Base-by-base conservation (phyloP, 1,140 invertebrate genomes). In the Harpegnathos saltator region DNA sequence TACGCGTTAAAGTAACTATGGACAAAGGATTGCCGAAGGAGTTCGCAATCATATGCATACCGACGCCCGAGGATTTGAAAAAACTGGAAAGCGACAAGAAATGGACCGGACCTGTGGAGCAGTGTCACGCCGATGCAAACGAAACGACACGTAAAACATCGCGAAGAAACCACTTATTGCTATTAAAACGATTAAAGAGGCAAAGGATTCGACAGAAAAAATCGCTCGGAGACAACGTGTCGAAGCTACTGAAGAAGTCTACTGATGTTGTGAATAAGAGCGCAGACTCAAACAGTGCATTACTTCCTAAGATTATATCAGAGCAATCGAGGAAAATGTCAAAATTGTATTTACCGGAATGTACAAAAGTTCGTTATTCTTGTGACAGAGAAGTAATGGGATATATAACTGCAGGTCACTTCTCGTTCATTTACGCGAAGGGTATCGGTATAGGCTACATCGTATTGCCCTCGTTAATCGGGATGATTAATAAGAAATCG, bases 361-460 rank as follows among this genome's bases (percentile, higher is more conserved):
- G 92, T 92, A 90, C 92, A 48, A 95, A 91, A 48, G 95, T 97
- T 50, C 95, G 96, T n/a, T 88, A 95, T 65, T 95, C 95, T 19
- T 96, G 95, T 89, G 95, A 94, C 19, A 95, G 97, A 87, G 94
- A 97, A 92, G 94, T 97, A 3, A 96, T 98, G 86, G 98, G 98
- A 59, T 98, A 96, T 93, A 89, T 98, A 12, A 95, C 94, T 54
- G 93, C 95, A 83, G 97, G 97, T 33, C 95, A 95, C 48, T 98
- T 96, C 90, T 96, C 96, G 86, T 96, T 96, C 84, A 95, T 95
- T 0, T 95, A 96, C 90, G 96, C 96, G 0, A 95, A 93, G 50
- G 95, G 95, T 73, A 94, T 95, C 85, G 97, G 96, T 63, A 91
- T 97, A 9, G 97, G 97, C 52, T 97, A 97, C 89, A 93, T 97